Evolutionary conservation across 2,888 invertebrate genomes (phyloP), one percentile per base, ranked within the genome.

Genomic region (Polydrusus tereticollis): DNA sequence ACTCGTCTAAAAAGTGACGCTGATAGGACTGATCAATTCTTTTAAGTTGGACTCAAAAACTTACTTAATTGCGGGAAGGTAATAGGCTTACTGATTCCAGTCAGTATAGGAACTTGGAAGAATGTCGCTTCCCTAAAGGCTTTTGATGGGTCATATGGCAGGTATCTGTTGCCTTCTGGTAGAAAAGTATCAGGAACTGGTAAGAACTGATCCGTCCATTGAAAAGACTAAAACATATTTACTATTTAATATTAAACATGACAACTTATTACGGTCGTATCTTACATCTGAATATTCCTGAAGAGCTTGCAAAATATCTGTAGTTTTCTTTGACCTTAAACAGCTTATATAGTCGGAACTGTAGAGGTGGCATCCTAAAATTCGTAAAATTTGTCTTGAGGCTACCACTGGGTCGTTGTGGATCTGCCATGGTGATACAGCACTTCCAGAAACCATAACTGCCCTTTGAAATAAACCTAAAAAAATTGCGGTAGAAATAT

Each of bases 381-480:
- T 83, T 65, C 87, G 86, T 14, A 91, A 89, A 67, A 92, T 83
- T 77, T 89, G 88, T 59, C 87, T 87, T 5, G 90, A 90, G 57
- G 88, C 83, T 57, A 82, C 82, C 75, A 86, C 87, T 10, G 87
- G 83, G 77, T 87, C 84, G 47, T 80, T 81, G n/a, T 81, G 47
- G 71, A 79, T 63, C 67, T 85, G 82, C 87, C 87, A 88, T 1
- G 88, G 86, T 0, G 87, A 85, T 29, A 85, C 77, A 6, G 85
- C 84, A 62, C 86, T 87, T 2, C 89, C 88, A 47, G 93, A 93
- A 90, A 93, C 93, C 20, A 93, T 83, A 72, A 93, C 89, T 10
- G 89, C 89, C 81, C 90, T 87, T 78, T 90, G 89, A 81, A 93
- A 92, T 69, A 92, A 84, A 65, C 89, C 89, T 88, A 82, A 14